These are phyloP conservation scores for Azorinus chamasolen DNA, from an alignment of 2,888 invertebrate species.

Conservation along the genomic window DNA sequence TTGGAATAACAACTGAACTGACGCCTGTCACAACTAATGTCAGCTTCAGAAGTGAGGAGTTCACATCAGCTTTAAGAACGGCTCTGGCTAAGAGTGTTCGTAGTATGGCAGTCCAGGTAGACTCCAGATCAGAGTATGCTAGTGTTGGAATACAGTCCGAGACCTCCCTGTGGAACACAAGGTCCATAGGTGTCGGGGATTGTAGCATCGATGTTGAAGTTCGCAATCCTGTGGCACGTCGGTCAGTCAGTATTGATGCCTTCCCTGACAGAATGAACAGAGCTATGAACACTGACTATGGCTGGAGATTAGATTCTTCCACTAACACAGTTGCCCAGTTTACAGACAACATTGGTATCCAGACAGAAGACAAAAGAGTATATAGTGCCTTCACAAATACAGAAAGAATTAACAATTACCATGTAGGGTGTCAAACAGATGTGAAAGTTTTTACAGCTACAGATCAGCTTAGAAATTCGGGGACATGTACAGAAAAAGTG, in stretches of 20 bases:
- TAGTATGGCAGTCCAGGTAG: conserved; percentile 80
- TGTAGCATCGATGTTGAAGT: conserved; percentile 83
- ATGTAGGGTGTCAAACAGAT: conserved; percentile 76
- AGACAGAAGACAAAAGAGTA: conserved; percentile 74
- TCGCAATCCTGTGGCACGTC: conserved; percentile 71
- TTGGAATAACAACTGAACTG: conserved; percentile 83
- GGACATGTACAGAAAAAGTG: conserved; percentile 70
- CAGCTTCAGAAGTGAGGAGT: conserved; percentile 80
- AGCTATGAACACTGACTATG: conserved; percentile 75
- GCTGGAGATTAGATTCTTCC: conserved; percentile 77
- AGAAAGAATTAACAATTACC: conserved; percentile 54
- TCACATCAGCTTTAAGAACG: conserved; percentile 76
- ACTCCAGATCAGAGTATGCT: conserved; percentile 66
- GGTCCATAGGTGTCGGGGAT: conserved; percentile 80
- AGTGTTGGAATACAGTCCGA: conserved; percentile 69
- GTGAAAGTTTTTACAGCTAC: conserved; percentile 72
- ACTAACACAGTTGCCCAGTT: conserved; percentile 77
- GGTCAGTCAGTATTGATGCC: conserved; percentile 78
- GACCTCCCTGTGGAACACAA: conserved; percentile 56
- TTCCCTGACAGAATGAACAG: conserved; percentile 75
- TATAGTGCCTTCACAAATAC: conserved; percentile 80
- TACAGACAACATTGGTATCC: conserved; percentile 70
- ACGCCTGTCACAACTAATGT: conserved; percentile 72
- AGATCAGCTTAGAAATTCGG: conserved; percentile 70
- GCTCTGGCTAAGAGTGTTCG: conserved; percentile 82